Conservation (phyloP, 2,888 invertebrate species). For the Spodoptera picta region DNA sequence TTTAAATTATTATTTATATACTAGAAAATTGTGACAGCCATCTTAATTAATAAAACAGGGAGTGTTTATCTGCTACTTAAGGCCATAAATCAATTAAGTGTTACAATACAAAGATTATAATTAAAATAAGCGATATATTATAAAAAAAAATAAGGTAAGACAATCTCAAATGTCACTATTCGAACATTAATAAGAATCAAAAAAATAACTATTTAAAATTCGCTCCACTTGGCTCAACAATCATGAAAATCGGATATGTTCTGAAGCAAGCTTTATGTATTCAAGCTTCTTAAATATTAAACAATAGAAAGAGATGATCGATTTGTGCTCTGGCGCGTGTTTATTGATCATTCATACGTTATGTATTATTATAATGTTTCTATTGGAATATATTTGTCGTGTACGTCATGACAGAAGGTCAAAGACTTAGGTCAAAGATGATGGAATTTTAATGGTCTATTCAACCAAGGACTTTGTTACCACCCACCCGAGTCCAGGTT, state of each 20-base stretch:
- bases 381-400: slow-evolving; percentile 12
- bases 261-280: slow-evolving; percentile 1
- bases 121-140: too few species aligned
- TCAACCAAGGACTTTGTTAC: too few species aligned
- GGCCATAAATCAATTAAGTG: too few species aligned
- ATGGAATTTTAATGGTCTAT: not conserved
- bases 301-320: slow-evolving; percentile 11
- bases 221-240: too few species aligned
- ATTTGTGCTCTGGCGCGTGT: slow-evolving; percentile 27
- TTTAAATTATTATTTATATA: slow-evolving; percentile 31
- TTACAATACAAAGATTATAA: too few species aligned
- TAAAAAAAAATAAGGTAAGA: too few species aligned
- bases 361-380: slow-evolving; percentile 35
- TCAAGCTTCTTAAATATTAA: not conserved
- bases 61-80: not conserved
- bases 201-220: too few species aligned
- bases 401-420: not conserved
- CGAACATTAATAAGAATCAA: too few species aligned
- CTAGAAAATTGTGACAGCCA: slow-evolving; percentile 19
- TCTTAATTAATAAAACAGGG: slow-evolving; percentile 10
- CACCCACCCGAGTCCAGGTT: too few species aligned
- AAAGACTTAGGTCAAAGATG: not conserved
- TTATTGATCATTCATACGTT: slow-evolving; percentile 23
- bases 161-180: too few species aligned
- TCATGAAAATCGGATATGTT: too few species aligned